Evolutionary conservation across 2,888 invertebrate species (phyloP).

Genomic region (Pyrocoelia pectoralis): DNA sequence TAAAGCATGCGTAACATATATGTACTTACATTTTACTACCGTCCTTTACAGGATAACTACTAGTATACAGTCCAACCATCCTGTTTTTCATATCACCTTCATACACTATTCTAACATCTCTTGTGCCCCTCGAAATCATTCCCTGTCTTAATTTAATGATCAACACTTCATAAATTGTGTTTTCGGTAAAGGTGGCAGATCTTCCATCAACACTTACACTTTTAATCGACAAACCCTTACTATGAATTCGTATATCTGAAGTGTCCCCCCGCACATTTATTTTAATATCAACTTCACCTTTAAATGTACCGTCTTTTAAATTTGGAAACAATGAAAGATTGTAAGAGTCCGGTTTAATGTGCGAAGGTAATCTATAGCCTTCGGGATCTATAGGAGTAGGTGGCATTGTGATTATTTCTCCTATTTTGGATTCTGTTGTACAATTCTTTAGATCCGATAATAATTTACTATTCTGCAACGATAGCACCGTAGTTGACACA

Average conservation of each 20-base stretch:
- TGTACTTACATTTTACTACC: conserved; percentile 60
- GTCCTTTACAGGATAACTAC: conserved; percentile 63
- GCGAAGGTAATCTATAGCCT: conserved; percentile 65
- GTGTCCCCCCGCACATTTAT: conserved; percentile 60
- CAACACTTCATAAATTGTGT: conserved; percentile 46
- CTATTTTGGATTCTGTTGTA: conserved; percentile 6
- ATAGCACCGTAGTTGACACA: conserved; percentile 64
- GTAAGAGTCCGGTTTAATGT: conserved; percentile 71
- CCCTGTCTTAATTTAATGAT: conserved; percentile 45
- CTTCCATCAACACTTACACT: conserved; percentile 52
- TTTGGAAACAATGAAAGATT: conserved; percentile 73
- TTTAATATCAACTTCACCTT: conserved; percentile 65
- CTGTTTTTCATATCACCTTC: conserved; percentile 70
- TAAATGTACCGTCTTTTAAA: conserved; percentile 64
- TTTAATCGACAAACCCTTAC: conserved; percentile 65
- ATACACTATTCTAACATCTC: conserved; percentile 68
- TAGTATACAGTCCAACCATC: conserved; percentile 78
- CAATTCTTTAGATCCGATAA: conserved; percentile 41
- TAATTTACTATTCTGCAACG: conserved; percentile 57
- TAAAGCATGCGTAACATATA: too few relatives aligned
- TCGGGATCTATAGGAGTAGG: conserved; percentile 41
- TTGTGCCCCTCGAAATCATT: conserved; percentile 50
- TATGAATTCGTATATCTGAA: conserved; percentile 66
- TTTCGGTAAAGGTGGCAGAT: conserved; percentile 39
- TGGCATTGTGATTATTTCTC: conserved; percentile 19